A percentile compares a stretch with the other conserved stretches of the same genome.
Evolutionary conservation across 2,888 invertebrate species (phyloP).

Genomic region (Pegoplata infirma): DNA sequence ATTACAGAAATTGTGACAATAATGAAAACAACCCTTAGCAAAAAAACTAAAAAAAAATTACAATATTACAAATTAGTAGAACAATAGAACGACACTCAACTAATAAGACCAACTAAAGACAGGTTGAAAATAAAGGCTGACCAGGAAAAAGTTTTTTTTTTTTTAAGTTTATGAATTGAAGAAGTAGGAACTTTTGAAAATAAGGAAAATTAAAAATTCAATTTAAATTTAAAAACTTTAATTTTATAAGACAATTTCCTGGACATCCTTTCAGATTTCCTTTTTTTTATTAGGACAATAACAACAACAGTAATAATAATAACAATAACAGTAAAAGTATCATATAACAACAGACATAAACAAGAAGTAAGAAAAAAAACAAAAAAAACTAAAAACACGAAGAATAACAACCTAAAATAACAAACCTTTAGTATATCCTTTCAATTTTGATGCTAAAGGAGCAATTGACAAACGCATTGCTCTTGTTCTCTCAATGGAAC

Average conservation of each 20-base stretch:
- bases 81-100: not conserved
- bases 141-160: no score
- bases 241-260: no score
- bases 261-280: no score
- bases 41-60: not conserved
- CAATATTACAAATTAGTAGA: not conserved
- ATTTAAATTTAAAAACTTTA: no score
- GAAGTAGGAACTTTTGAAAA: no score
- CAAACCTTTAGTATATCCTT: slow-evolving; percentile 61
- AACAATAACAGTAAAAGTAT: no score
- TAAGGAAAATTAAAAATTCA: no score
- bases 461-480: slow-evolving; percentile 61
- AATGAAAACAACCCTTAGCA: not conserved
- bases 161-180: no score
- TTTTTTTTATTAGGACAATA: no score
- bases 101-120: slow-evolving; percentile 3
- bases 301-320: no score
- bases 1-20: not conserved
- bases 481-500: not conserved
- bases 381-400: not conserved
- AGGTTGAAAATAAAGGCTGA: no score
- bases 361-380: not conserved
- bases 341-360: slow-evolving; percentile 7
- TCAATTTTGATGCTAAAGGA: slow-evolving; percentile 49
- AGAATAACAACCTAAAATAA: slow-evolving; percentile 5